phyloP scores from a whole-genome alignment of 2,113 vertebrate genomes.

The Brevimyrus niger region DNA sequence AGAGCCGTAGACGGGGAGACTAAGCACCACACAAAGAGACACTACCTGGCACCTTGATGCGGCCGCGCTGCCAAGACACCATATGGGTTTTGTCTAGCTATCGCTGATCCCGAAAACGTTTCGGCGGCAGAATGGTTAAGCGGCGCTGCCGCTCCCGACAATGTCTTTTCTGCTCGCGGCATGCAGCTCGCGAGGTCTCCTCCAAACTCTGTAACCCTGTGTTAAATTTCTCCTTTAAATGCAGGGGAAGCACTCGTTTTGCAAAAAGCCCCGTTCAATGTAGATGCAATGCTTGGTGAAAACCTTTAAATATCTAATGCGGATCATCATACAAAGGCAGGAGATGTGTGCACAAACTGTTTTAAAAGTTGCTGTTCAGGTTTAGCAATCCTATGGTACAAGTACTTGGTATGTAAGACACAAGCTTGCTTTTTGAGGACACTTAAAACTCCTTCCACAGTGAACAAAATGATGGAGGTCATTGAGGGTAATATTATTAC shows the following conservation, averaged over 20 bases:
- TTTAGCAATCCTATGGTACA: neutral
- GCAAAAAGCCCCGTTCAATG: neutral
- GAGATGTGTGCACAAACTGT: neutral
- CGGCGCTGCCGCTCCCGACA: neutral
- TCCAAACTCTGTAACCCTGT: neutral
- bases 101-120: constrained; percentile 1
- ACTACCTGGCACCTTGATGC: constrained; percentile 11
- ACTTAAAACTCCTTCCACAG: neutral
- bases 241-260: neutral
- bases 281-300: neutral
- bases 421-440: neutral
- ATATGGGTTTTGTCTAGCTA: constrained; percentile 17
- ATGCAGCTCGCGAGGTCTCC: neutral
- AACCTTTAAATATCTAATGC: neutral
- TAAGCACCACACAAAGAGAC: neutral
- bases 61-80: neutral
- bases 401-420: neutral
- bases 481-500: neutral
- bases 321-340: neutral
- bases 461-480: neutral
- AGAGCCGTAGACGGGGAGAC: neutral
- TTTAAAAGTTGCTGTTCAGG: neutral
- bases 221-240: neutral
- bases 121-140: neutral
- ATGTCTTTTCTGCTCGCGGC: neutral